Conservation (phyloP, 2,888 invertebrate species). For the Petrolisthes cinctipes region DNA sequence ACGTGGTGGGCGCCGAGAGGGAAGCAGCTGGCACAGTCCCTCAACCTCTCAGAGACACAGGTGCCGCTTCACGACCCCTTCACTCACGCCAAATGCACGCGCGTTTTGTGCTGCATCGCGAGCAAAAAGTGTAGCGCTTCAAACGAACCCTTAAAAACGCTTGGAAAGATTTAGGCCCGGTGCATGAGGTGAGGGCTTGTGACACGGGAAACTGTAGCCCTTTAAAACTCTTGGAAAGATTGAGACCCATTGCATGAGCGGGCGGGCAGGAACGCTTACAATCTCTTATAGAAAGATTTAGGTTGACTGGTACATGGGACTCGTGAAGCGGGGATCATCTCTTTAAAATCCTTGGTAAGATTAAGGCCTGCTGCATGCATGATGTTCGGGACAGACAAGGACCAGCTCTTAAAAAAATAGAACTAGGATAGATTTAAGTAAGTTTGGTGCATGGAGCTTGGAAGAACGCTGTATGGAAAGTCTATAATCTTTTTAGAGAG, state of each 20-base stretch:
- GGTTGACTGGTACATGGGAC: too few relatives aligned
- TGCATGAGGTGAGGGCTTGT: neutral
- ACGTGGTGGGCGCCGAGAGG: conserved; percentile 99
- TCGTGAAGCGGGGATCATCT: neutral
- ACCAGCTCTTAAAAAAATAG: too few relatives aligned
- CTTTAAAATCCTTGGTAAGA: neutral
- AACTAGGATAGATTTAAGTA: too few relatives aligned
- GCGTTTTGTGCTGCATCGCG: conserved; percentile 2
- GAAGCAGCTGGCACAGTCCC: conserved; percentile 93
- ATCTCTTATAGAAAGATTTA: too few relatives aligned
- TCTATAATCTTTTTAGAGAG: too few relatives aligned
- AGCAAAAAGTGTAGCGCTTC: neutral
- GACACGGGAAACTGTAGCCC: neutral
- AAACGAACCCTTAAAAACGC: neutral
- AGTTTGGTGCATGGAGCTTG: too few relatives aligned
- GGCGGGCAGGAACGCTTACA: too few relatives aligned
- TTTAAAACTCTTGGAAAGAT: conserved; percentile 6
- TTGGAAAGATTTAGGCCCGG: neutral
- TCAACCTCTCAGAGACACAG: conserved; percentile 97
- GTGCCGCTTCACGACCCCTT: conserved; percentile 72
- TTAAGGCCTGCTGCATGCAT: neutral
- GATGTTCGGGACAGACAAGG: neutral
- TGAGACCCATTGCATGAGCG: neutral
- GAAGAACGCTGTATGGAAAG: too few relatives aligned
- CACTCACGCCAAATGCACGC: conserved; percentile 8